Percentiles rank a stretch among this genome's conserved stretches.
Evolutionary conservation across 2,797 vertebrate species (phyloP).

Genomic region (Erethizon dorsatum): DNA sequence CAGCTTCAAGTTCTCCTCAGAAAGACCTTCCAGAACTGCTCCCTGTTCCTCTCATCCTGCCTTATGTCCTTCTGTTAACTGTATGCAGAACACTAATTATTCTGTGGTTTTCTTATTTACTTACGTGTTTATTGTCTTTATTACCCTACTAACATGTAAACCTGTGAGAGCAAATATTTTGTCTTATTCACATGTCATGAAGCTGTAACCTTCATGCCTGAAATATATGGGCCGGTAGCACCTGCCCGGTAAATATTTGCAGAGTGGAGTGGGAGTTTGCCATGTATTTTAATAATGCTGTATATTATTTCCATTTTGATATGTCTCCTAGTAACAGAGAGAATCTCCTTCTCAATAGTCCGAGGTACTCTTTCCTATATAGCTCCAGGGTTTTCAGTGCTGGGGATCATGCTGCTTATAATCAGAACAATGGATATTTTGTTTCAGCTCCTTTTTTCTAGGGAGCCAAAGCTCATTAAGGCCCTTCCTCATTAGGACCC

Average conservation of each 20-base stretch:
- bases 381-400: constrained; percentile 42
- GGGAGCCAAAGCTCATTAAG: constrained; percentile 78
- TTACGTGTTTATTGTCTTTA: background rate
- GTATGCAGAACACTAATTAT: background rate
- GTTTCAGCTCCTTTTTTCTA: constrained; percentile 73
- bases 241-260: background rate
- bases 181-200: background rate
- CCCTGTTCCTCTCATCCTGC: background rate
- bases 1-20: background rate
- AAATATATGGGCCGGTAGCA: background rate
- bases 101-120: background rate
- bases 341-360: background rate
- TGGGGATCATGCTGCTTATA: constrained; percentile 18
- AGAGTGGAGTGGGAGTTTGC: background rate
- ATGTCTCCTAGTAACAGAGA: constrained; percentile 44
- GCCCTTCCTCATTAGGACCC: constrained; percentile 56
- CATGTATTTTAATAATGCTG: constrained; percentile 13
- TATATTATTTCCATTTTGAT: constrained; percentile 29
- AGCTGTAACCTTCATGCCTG: background rate
- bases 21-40: background rate
- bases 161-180: background rate
- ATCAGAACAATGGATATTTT: constrained; percentile 74
- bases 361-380: background rate
- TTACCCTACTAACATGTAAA: background rate
- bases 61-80: background rate